phyloP scores from a whole-genome alignment of 2,797 vertebrate species.

The Hydrolagus colliei region DNA sequence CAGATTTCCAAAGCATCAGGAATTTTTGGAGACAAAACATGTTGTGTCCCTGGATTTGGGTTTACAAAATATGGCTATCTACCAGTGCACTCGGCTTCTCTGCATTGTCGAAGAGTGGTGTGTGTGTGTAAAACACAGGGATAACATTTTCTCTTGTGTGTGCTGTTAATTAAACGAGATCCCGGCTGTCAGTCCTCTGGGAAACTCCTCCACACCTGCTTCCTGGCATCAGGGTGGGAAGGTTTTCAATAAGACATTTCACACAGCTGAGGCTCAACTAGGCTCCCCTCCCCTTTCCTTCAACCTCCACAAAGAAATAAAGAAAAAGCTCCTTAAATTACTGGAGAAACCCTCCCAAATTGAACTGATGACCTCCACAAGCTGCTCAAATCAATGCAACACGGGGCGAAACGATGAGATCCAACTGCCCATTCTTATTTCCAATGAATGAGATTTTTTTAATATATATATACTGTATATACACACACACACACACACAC shows the following conservation, averaged over 20 bases:
- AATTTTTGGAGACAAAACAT: too few species aligned
- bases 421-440: background rate
- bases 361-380: background rate
- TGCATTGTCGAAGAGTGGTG: too few species aligned
- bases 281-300: background rate
- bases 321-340: background rate
- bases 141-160: too few species aligned
- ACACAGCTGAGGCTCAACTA: background rate
- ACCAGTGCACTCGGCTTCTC: too few species aligned
- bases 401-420: background rate
- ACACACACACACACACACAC: too few species aligned
- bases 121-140: too few species aligned
- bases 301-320: background rate
- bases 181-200: background rate
- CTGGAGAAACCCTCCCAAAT: background rate
- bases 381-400: background rate
- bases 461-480: too few species aligned
- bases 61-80: too few species aligned
- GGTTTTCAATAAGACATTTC: background rate
- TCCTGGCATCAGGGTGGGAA: background rate
- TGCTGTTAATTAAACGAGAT: background rate
- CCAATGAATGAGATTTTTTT: too few species aligned
- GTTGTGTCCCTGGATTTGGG: too few species aligned
- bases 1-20: background rate
- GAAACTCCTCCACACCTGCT: conserved; percentile 6